A percentile compares a stretch with the other conserved stretches of the same genome.
phyloP scores from a whole-genome alignment of 2,113 vertebrate genomes.

The Hyaena hyaena region DNA sequence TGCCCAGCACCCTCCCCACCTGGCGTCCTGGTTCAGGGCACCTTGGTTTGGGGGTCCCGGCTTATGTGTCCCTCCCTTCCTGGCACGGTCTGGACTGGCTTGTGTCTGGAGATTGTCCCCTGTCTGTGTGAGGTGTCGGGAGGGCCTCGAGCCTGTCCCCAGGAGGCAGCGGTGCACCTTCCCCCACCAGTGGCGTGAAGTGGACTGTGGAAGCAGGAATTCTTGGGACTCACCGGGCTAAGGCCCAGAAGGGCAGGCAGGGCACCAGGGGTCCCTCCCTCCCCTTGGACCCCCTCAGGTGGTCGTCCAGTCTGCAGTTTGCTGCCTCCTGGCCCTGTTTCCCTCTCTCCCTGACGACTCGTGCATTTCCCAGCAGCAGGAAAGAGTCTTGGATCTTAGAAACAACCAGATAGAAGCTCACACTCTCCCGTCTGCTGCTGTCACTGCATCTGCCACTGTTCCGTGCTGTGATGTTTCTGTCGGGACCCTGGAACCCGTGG shows the following conservation, averaged over 20 bases:
- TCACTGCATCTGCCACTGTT: accelerated
- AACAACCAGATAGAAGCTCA: accelerated
- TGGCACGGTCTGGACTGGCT: background rate
- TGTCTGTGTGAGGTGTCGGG: background rate
- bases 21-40: background rate
- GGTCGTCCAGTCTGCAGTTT: accelerated
- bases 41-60: background rate
- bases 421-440: too few relatives aligned
- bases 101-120: background rate
- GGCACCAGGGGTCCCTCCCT: accelerated
- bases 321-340: accelerated
- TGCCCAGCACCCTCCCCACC: background rate
- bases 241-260: background rate
- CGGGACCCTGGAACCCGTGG: background rate
- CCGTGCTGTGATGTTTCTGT: accelerated
- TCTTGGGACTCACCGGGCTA: background rate
- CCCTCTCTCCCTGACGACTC: accelerated
- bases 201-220: background rate
- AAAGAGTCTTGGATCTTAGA: background rate
- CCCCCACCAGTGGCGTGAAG: background rate
- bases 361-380: background rate
- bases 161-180: background rate
- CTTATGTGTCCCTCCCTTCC: background rate
- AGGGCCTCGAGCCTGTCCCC: background rate
- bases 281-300: accelerated